Evolutionary conservation across 2,888 invertebrate species (phyloP).

Genomic region (Athalia circularis): DNA sequence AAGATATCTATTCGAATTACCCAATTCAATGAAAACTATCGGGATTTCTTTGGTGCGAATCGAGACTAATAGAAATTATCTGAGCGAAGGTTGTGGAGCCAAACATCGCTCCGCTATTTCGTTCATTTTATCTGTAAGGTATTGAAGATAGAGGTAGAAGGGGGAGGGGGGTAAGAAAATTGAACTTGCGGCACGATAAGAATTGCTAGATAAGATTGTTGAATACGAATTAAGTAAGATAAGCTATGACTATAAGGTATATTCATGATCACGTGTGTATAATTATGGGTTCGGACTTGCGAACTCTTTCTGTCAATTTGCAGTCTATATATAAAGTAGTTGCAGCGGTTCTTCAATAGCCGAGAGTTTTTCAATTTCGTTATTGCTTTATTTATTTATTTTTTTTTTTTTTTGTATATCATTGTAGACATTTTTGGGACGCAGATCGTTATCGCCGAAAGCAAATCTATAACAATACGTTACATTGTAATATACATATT

Average conservation of each 20-base stretch:
- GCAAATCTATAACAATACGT: conserved; percentile 1
- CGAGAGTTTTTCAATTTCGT: not conserved
- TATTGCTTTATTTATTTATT: not conserved
- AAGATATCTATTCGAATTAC: too few species aligned
- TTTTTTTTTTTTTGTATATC: not conserved
- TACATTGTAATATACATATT: conserved; percentile 1
- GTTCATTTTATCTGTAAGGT: too few species aligned
- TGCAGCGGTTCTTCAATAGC: not conserved
- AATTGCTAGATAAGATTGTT: conserved; percentile 63
- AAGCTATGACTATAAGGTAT: conserved; percentile 13
- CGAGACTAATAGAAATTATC: too few species aligned
- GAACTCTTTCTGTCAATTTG: too few species aligned
- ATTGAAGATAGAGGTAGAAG: not conserved
- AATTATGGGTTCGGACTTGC: too few species aligned
- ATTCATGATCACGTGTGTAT: not conserved
- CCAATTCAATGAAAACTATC: too few species aligned
- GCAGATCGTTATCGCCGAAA: conserved; percentile 49
- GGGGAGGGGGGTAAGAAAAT: conserved; percentile 41
- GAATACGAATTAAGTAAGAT: not conserved
- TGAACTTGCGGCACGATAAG: conserved; percentile 65
- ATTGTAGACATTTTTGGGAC: conserved; percentile 32
- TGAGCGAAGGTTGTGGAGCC: too few species aligned
- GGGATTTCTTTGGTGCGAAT: too few species aligned
- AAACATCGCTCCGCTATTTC: too few species aligned
- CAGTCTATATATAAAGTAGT: too few species aligned